Evolutionary conservation across 2,113 vertebrate species (phyloP).

Genomic region (Grallaria varia): DNA sequence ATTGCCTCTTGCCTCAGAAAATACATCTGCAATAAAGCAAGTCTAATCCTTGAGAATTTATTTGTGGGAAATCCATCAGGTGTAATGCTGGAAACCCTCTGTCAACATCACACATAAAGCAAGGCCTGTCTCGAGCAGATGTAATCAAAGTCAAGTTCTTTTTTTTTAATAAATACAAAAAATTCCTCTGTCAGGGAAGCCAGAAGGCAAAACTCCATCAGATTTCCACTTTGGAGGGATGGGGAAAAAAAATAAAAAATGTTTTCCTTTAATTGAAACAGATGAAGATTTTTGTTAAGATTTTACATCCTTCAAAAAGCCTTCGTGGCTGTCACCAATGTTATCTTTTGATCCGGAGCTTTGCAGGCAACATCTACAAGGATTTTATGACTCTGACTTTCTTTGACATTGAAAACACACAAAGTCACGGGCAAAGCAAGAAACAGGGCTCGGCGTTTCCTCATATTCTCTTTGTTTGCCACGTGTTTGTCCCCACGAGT

Average conservation of each 20-base stretch:
- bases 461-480: neutral
- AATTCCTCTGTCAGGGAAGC: neutral
- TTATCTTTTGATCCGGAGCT: constrained; percentile 10
- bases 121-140: neutral
- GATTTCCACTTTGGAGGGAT: neutral
- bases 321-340: neutral
- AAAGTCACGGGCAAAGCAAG: neutral
- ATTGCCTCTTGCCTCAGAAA: constrained; percentile 37
- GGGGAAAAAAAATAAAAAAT: no score
- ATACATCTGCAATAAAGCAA: constrained; percentile 31
- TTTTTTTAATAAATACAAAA: constrained; percentile 11
- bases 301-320: neutral
- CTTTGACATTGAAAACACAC: neutral
- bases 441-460: neutral
- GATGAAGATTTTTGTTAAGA: neutral
- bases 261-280: constrained; percentile 1
- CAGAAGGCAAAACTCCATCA: neutral
- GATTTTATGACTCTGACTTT: neutral
- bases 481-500: rapidly evolving
- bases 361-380: neutral
- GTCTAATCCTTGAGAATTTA: constrained; percentile 48
- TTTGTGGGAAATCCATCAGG: constrained; percentile 33
- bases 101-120: constrained; percentile 33
- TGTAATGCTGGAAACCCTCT: constrained; percentile 22
- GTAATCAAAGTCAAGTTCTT: neutral